Percentiles rank a stretch among this genome's conserved stretches.
Conservation (phyloP, 2,888 invertebrate genomes). For the Neria commutata region DNA sequence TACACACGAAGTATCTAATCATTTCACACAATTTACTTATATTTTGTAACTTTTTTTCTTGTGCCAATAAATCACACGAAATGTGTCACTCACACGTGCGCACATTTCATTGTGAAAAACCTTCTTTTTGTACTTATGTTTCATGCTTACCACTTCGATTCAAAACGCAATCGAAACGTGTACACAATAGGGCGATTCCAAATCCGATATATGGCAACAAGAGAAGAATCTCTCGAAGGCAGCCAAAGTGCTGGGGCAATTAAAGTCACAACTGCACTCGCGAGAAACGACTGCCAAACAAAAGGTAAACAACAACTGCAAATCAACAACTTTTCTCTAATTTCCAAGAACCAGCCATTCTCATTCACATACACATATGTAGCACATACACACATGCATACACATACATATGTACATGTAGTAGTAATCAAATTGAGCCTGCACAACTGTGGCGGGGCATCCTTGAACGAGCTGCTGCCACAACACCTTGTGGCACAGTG, state of each 20-base stretch:
- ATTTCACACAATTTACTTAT: not conserved
- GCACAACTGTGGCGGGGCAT: too few species aligned
- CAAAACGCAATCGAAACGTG: too few species aligned
- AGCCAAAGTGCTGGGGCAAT: conserved; percentile 66
- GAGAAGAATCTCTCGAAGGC: conserved; percentile 65
- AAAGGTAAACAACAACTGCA: conserved; percentile 57
- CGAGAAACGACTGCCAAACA: conserved; percentile 62
- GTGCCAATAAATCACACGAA: conserved; percentile 1
- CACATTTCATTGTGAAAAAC: conserved; percentile 18
- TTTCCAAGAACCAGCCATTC: not conserved
- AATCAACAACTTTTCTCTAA: conserved; percentile 16
- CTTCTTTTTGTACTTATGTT: conserved; percentile 30
- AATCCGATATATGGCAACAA: conserved; percentile 63
- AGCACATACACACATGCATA: not conserved
- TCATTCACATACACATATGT: not conserved
- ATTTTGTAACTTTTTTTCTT: not conserved
- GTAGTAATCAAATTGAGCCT: too few species aligned
- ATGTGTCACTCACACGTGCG: not conserved
- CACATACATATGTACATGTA: not conserved
- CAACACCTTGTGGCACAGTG: too few species aligned
- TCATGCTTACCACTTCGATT: too few species aligned
- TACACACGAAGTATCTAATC: not conserved
- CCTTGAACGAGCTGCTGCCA: too few species aligned
- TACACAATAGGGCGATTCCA: conserved; percentile 61
- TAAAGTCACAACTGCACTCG: conserved; percentile 63